Evolutionary conservation across 2,888 invertebrate genomes (phyloP).

Genomic region (Galeruca laticollis): DNA sequence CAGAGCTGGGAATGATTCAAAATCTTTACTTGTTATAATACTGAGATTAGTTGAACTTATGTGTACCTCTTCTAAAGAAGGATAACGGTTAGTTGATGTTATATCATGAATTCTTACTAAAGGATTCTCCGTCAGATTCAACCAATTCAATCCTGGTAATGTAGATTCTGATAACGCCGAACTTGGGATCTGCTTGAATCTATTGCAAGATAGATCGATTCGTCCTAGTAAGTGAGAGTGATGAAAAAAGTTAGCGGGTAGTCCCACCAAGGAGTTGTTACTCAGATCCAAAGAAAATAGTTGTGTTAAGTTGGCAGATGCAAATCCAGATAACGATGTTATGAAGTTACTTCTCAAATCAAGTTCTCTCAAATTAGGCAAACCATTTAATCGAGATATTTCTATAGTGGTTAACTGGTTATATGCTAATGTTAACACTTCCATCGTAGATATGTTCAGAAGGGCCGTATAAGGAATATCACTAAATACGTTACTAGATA

Average conservation of each 20-base stretch:
- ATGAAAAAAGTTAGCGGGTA: conserved; percentile 86
- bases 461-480: conserved; percentile 85
- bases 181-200: conserved; percentile 83
- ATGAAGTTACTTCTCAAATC: conserved; percentile 82
- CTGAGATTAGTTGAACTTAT: conserved; percentile 84
- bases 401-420: conserved; percentile 80
- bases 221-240: conserved; percentile 78
- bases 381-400: conserved; percentile 80
- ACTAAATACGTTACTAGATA: conserved; percentile 79
- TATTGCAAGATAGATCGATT: conserved; percentile 83
- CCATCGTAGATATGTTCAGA: conserved; percentile 80
- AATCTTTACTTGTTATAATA: conserved; percentile 86
- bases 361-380: conserved; percentile 80
- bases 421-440: conserved; percentile 76
- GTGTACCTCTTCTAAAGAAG: conserved; percentile 82
- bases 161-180: conserved; percentile 81
- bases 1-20: conserved; percentile 84
- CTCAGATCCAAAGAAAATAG: conserved; percentile 81
- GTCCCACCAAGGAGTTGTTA: conserved; percentile 78
- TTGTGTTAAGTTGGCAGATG: conserved; percentile 80
- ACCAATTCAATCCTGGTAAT: conserved; percentile 77
- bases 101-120: conserved; percentile 81
- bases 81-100: conserved; percentile 77
- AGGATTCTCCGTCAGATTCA: conserved; percentile 88
- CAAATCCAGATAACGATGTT: conserved; percentile 81